A percentile compares a stretch with the other conserved stretches of the same genome.
These are phyloP conservation scores for Mormyrus lacerda DNA, from an alignment of 2,113 vertebrate genomes.

Conservation along the genomic window DNA sequence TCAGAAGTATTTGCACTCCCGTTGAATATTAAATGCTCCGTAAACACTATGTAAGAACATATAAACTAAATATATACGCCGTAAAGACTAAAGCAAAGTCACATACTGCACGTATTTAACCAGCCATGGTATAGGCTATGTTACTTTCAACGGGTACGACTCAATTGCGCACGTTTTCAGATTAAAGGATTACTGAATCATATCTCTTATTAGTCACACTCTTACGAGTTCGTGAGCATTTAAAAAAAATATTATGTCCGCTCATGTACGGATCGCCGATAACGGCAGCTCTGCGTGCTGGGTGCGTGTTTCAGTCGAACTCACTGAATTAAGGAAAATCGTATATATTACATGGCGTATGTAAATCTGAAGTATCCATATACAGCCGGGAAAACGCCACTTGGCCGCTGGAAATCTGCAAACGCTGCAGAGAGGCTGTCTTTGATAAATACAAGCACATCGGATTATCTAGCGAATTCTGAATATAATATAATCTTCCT, in stretches of 20 bases:
- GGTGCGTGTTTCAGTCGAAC: not conserved
- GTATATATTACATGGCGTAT: not conserved
- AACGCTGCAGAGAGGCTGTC: conserved; percentile 36
- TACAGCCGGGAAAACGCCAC: conserved; percentile 31
- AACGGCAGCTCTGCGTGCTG: not conserved
- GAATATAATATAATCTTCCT: not conserved
- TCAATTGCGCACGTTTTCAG: not conserved
- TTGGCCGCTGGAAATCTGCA: conserved; percentile 36
- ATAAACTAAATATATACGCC: not conserved
- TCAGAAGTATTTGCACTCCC: not conserved
- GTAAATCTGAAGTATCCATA: not conserved
- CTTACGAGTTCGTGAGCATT: not conserved
- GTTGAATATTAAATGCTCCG: not conserved
- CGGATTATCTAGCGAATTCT: not conserved
- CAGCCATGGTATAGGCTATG: not conserved
- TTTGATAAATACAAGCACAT: conserved; percentile 8
- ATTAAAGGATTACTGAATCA: not conserved
- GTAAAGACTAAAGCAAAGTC: not conserved
- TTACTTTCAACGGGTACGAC: not conserved
- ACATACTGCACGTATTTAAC: not conserved
- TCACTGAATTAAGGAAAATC: not conserved
- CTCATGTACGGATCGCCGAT: not conserved
- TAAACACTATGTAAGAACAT: not conserved
- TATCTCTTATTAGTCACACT: not conserved
- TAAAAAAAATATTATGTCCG: not conserved